Percentiles rank a stretch among this genome's conserved stretches.
Conservation (phyloP, 2,888 invertebrate genomes). For the Acanthopleura granulata region DNA sequence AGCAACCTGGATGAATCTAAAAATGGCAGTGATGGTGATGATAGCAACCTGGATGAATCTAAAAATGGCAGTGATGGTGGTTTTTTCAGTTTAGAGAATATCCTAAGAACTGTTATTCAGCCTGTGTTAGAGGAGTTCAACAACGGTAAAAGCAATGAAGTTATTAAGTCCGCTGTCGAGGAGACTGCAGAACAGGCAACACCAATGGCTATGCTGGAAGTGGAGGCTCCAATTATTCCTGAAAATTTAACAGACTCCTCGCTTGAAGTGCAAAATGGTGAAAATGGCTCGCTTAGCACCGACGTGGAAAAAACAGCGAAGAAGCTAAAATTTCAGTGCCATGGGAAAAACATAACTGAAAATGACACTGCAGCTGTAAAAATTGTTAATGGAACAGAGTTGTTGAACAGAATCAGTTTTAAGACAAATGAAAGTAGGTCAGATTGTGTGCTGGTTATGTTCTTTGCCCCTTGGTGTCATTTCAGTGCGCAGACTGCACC, state of each 20-base stretch:
- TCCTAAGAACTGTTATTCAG: slow-evolving; percentile 42
- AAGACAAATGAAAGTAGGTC: slow-evolving; percentile 73
- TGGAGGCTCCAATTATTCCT: not conserved
- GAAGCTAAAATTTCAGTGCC: slow-evolving; percentile 58
- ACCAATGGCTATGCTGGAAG: slow-evolving; percentile 23
- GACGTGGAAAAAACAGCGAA: slow-evolving; percentile 44
- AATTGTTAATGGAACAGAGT: slow-evolving; percentile 80
- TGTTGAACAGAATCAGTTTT: slow-evolving; percentile 76
- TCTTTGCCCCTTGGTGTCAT: slow-evolving; percentile 90
- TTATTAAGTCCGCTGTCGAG: too few relatives aligned
- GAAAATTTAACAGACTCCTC: not conserved
- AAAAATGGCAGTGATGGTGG: slow-evolving; percentile 19
- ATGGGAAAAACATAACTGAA: slow-evolving; percentile 51
- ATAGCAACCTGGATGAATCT: not conserved
- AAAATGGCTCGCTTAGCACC: not conserved
- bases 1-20: not conserved
- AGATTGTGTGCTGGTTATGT: slow-evolving; percentile 80
- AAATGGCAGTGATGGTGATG: slow-evolving; percentile 15
- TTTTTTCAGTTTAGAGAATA: slow-evolving; percentile 36
- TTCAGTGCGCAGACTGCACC: slow-evolving; percentile 92
- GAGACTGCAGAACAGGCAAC: not conserved
- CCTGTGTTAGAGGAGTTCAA: slow-evolving; percentile 51
- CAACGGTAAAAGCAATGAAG: slow-evolving; percentile 32
- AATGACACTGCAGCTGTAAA: slow-evolving; percentile 64
- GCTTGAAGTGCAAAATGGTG: not conserved